Conservation (phyloP, 2,888 invertebrate genomes). For the Drosophila cyrtoloma region DNA sequence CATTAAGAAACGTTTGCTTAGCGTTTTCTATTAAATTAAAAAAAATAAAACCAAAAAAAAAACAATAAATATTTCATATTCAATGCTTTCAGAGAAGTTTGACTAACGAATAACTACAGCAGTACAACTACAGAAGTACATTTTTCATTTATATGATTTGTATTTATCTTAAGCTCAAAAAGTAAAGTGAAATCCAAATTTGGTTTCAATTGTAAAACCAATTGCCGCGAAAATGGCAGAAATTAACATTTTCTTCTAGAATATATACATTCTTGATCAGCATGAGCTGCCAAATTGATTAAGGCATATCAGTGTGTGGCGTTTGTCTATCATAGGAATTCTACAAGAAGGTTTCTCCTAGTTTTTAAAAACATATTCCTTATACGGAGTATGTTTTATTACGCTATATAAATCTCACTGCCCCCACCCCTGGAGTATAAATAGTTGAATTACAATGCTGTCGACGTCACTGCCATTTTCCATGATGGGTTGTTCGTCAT, state of each 20-base stretch:
- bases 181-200: neutral
- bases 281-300: neutral
- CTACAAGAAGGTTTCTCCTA: neutral
- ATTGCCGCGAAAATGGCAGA: neutral
- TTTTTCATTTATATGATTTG: neutral
- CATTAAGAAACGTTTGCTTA: neutral
- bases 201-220: neutral
- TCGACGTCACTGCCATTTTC: constrained; percentile 85
- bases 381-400: neutral
- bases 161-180: neutral
- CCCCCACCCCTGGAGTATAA: neutral
- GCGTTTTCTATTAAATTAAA: no score
- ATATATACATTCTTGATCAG: neutral
- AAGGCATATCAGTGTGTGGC: neutral
- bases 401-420: neutral
- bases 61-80: no score
- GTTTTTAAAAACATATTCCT: neutral
- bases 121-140: no score
- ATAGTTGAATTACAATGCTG: constrained; percentile 83
- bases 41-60: no score
- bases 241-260: neutral
- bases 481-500: constrained; percentile 87
- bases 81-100: no score
- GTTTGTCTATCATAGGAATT: neutral
- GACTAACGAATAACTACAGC: no score